Evolutionary conservation across 2,888 invertebrate genomes (phyloP), one percentile per base, ranked within the genome.

Genomic region (Leucophenga maculata): DNA sequence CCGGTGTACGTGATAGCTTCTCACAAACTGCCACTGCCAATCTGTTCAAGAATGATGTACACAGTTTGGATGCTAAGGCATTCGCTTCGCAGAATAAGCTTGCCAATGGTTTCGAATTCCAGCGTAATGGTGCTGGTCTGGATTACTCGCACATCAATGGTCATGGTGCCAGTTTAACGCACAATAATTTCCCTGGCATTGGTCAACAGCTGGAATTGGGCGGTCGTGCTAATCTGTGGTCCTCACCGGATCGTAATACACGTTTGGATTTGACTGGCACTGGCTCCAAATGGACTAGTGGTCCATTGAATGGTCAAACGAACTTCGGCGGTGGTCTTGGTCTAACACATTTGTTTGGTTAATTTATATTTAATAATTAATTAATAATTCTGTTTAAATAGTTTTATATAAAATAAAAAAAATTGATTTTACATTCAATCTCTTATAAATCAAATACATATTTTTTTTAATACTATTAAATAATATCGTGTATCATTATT

Each of bases 51-150:
- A 77, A 85, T 52, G 86, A 79, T 14, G 66, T 67, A 0, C 83
- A 86, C 70, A 86, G 77, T 13, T 55, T 86, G 48, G 78, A 80
- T 67, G 86, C 84, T 32, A 86, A 84, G 64, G 86, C 72, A 3
- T 86, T 86, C 22, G 79, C 78, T 57, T 85, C 86, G 0, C 83
- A 86, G 44, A 86, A 86, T 57, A 82, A 78, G 16, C 73, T 85
- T 14, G 80, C 86, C 60, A 86, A 86, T 69, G 86, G 86, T 6
- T 81, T 85, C n/a, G 71, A 85, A 64, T 86, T 85, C 70, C 79
- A 86, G 32, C 82, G 84, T 22, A 86, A 86, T 64, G 85, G 86
- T 8, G 84, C 77, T 46, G 86, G 82, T 6, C 70, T 86, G 69
- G 83, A 82, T 0, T 86, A 86, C 76, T 78, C 83, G 0, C 77